phyloP scores from a whole-genome alignment of 2,888 invertebrate genomes.

The Apomyelois bistriatella region DNA sequence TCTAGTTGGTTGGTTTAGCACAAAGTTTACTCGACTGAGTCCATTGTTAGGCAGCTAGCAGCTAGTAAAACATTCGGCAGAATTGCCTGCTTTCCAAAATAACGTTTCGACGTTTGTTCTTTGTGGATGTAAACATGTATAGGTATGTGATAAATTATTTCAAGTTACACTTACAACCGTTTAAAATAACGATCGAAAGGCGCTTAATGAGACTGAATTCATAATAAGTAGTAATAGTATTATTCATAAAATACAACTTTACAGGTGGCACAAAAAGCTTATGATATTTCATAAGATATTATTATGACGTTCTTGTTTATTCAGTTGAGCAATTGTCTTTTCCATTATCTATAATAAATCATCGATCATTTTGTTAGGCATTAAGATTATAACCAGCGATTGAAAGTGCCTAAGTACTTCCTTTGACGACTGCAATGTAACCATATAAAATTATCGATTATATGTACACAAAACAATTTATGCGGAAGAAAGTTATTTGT shows the following conservation, averaged over 20 bases:
- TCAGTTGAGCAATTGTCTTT: too few species aligned
- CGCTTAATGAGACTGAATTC: too few species aligned
- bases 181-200: too few species aligned
- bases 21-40: conserved; percentile 2
- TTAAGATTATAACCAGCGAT: neutral
- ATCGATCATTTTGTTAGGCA: neutral
- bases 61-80: neutral
- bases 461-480: conserved; percentile 16
- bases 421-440: neutral
- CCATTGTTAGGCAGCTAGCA: conserved; percentile 2
- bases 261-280: too few species aligned
- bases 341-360: too few species aligned
- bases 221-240: too few species aligned
- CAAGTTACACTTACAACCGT: too few species aligned
- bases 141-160: neutral
- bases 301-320: too few species aligned
- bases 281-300: too few species aligned
- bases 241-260: too few species aligned
- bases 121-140: neutral
- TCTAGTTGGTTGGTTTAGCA: conserved; percentile 6
- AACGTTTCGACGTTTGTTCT: neutral
- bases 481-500: conserved; percentile 5
- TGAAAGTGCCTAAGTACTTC: neutral
- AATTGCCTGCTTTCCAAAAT: conserved; percentile 1
- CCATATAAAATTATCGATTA: conserved; percentile 15